Base-by-base conservation (phyloP, 2,113 vertebrate species). In the Percina caprodes region DNA sequence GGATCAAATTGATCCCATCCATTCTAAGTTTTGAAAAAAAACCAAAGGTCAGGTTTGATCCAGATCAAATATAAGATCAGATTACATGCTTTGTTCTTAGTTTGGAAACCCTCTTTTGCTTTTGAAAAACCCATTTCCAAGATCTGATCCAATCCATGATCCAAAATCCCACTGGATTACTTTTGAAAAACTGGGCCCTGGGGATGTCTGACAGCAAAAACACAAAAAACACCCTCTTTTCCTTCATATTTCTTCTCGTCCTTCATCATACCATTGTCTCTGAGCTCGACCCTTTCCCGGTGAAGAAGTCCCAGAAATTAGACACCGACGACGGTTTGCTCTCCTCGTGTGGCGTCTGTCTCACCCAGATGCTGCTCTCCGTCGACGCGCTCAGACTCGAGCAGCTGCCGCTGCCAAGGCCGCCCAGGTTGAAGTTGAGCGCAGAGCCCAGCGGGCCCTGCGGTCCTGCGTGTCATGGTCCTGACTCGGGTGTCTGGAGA, bases 251-350 rank as follows among this genome's bases (percentile, higher is more conserved):
- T 48, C 8, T 51, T 14, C 69, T n/a, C 13, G 3, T 3, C 73
- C 21, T 54, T 70, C 66, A 67, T 95, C 94, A 96, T 89, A 96
- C 95, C 87, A 95, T 86, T 3, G 95, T 95, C 90, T 96, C 95
- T 0, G 95, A 95, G 51, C 94, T 24, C 0, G 94, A 94, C 19
- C 92, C 88, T 79, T 94, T 95, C 69, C 95, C 94, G 0, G 94
- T 94, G 93, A 96, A 95, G 85, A 95, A 95, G 92, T 96, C 95
- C 95, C 95, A 95, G 90, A 96, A 95, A 73, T 95, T 94, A 24
- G 85, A 19, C 3, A 74, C 67, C 0, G 90, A 54, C 0, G 82
- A 60, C 0, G 81, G 42, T 45, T 94, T 94, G 80, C 70, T 68
- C 71, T 94, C 93, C 1, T 92, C 93, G 60, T 89, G 88, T 0